Percentiles rank a stretch among this genome's conserved stretches.
These are phyloP conservation scores for Pampusana beccarii DNA, from an alignment of 2,113 vertebrate genomes.

Conservation along the genomic window DNA sequence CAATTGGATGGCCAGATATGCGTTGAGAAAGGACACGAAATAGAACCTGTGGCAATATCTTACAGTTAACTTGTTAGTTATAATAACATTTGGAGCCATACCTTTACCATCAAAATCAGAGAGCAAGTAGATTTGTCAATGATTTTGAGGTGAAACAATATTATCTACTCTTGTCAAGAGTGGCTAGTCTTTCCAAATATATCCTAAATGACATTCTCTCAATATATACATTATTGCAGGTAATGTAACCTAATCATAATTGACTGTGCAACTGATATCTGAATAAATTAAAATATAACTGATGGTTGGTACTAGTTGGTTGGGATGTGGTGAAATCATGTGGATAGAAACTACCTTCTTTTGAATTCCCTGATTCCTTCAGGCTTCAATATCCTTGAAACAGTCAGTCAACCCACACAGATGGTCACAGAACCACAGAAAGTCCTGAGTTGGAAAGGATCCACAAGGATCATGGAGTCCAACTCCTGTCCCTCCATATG, in stretches of 20 bases:
- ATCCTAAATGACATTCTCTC: neutral
- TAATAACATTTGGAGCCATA: neutral
- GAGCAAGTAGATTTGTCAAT: neutral
- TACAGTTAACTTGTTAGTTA: neutral
- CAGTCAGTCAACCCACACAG: neutral
- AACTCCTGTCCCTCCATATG: too few species aligned
- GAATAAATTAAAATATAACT: neutral
- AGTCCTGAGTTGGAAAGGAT: too few species aligned
- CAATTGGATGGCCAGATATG: neutral
- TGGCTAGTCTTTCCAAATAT: neutral
- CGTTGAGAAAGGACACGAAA: neutral
- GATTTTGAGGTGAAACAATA: neutral
- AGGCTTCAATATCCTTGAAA: neutral
- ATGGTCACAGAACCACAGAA: too few species aligned
- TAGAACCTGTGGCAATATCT: neutral
- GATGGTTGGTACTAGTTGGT: neutral
- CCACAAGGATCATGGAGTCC: too few species aligned
- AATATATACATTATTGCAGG: neutral
- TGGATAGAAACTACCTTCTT: neutral
- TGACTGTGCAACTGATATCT: neutral
- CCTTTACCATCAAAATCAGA: neutral
- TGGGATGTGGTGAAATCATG: neutral
- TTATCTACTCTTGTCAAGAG: neutral
- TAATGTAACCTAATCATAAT: accelerated
- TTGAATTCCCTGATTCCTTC: neutral